Percentiles rank a stretch among this genome's conserved stretches.
phyloP scores from a whole-genome alignment of 2,797 vertebrate species.

The Phoxinus dragarum region DNA sequence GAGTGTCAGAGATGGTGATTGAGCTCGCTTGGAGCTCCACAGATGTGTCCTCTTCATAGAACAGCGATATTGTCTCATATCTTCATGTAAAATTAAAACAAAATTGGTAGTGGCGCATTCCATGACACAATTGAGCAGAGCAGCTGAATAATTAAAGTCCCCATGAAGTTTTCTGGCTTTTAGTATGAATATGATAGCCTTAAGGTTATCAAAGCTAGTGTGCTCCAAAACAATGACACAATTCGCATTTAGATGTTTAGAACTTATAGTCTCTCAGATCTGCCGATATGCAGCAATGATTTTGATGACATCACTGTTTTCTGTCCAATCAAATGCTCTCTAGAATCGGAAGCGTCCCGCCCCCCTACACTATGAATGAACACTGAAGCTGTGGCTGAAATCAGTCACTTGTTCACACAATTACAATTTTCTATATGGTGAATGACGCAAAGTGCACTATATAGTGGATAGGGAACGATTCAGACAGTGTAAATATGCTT shows the following conservation, averaged over 20 bases:
- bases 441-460: too few relatives aligned
- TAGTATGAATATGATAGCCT: background rate
- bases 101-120: background rate
- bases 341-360: too few relatives aligned
- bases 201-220: background rate
- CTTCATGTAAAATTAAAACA: background rate
- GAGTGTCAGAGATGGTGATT: conserved; percentile 19
- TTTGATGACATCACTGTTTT: too few relatives aligned
- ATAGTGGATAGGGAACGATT: too few relatives aligned
- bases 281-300: too few relatives aligned
- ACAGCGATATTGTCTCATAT: background rate
- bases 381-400: too few relatives aligned
- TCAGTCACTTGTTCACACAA: too few relatives aligned
- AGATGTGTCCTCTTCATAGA: conserved; percentile 20
- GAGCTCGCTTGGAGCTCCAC: conserved; percentile 24
- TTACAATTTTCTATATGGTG: too few relatives aligned
- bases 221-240: background rate
- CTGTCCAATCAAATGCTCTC: too few relatives aligned
- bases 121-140: conserved; percentile 8
- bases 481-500: too few relatives aligned
- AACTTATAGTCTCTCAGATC: background rate
- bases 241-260: background rate
- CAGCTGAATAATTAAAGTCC: background rate
- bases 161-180: too few relatives aligned
- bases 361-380: too few relatives aligned